Evolutionary conservation across 1,140 invertebrate species (phyloP).

Genomic region (Aphaenogaster ashmeadi): DNA sequence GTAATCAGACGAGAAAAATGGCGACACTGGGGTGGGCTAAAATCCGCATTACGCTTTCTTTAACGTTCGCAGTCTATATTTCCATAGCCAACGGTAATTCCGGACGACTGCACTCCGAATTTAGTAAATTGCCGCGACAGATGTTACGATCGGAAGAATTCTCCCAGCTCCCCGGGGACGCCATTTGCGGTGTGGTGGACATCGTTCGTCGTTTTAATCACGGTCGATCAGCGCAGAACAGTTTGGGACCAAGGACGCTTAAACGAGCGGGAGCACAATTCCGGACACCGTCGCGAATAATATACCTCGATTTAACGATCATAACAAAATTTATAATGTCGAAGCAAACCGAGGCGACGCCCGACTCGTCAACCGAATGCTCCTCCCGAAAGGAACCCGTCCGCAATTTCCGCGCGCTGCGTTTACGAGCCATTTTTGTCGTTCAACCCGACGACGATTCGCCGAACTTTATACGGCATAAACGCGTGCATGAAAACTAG

Average conservation of each 20-base stretch:
- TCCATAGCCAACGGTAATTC: constrained; percentile 7
- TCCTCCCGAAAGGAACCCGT: neutral
- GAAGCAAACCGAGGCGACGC: neutral
- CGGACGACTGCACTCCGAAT: neutral
- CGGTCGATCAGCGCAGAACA: neutral
- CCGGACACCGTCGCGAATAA: neutral
- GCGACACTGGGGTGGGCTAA: neutral
- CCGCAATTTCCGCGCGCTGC: constrained; percentile 13
- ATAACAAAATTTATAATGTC: constrained; percentile 45
- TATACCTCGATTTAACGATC: constrained; percentile 16
- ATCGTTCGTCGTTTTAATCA: constrained; percentile 25
- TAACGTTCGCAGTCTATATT: constrained; percentile 6
- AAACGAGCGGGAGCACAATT: neutral
- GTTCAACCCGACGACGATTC: neutral
- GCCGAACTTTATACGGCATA: constrained; percentile 31
- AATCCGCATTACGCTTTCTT: neutral
- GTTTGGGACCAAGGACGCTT: neutral
- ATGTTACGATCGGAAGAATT: constrained; percentile 38
- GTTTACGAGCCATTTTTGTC: constrained; percentile 17
- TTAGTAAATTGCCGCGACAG: constrained; percentile 42
- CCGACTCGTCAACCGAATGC: constrained; percentile 5
- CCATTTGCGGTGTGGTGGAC: neutral
- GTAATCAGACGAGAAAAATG: constrained; percentile 26
- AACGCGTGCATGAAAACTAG: constrained; percentile 18
- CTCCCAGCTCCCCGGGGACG: neutral